Evolutionary conservation across 2,797 vertebrate genomes (phyloP).

Genomic region (Channa striata): DNA sequence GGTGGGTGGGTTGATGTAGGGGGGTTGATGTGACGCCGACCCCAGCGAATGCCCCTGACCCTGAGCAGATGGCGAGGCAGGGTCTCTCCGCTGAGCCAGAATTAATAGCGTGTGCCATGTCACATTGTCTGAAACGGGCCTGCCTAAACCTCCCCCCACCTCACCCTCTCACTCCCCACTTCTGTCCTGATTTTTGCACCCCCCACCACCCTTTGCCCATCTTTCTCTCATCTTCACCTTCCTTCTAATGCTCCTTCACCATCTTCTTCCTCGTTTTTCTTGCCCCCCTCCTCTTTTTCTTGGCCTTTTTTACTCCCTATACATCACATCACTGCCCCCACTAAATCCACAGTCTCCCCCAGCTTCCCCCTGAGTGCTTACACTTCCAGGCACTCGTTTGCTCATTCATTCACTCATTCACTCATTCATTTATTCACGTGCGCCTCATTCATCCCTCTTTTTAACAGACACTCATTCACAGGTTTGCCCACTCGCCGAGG

Average conservation of each 20-base stretch:
- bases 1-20: constrained; percentile 13
- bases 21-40: constrained; percentile 83
- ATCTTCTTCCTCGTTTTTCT: too few relatives aligned
- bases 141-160: constrained; percentile 51
- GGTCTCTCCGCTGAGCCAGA: constrained; percentile 89
- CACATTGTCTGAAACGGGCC: constrained; percentile 88
- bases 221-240: constrained; percentile 19
- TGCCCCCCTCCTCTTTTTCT: neutral
- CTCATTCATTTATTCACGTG: constrained; percentile 73
- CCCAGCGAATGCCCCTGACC: constrained; percentile 89
- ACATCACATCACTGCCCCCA: constrained; percentile 36
- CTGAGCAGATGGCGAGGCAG: constrained; percentile 91
- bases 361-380: constrained; percentile 60
- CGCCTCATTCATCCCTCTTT: constrained; percentile 70
- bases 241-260: neutral
- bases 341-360: constrained; percentile 66
- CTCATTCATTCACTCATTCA: constrained; percentile 67
- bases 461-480: constrained; percentile 80
- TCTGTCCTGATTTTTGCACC: constrained; percentile 51
- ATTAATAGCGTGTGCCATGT: constrained; percentile 93
- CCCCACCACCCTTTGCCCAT: neutral
- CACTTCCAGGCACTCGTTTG: constrained; percentile 61
- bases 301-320: constrained; percentile 28
- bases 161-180: constrained; percentile 14
- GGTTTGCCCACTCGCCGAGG: constrained; percentile 78